Evolutionary conservation across 2,797 vertebrate species (phyloP), one percentile per base, ranked within the genome.

Genomic region (Synanceia verrucosa): DNA sequence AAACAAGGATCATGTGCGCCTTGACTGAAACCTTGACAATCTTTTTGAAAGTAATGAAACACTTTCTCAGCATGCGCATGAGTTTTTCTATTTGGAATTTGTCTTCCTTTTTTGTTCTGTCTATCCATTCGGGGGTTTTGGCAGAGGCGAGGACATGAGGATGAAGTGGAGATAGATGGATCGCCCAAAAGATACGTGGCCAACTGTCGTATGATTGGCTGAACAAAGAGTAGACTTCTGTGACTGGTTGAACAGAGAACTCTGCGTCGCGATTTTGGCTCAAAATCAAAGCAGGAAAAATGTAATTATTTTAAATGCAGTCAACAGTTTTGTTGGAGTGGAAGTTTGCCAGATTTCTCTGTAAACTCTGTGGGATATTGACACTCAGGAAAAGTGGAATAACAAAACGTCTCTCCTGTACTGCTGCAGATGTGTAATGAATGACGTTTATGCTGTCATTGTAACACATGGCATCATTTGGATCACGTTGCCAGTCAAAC

Each of bases 41-140:
- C 84, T 83, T 85, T 90, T 87, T 85, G 73, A 91, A 93, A 91
- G 80, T 92, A 94, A 94, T 94, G 92, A 94, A 95, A 94, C 93
- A 93, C 93, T 92, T 93, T 91, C 88, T 91, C 84, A 75, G 73
- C 65, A 56, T 82, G 82, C n/a, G 59, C 78, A 83, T 50, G 46
- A 82, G 79, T 74, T 84, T 89, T 89, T 82, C 62, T 82, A 64
- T 86, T 86, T 83, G 76, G 90, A 85, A 86, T 88, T 82, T 89
- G 66, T 82, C 73, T 87, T 86, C 70, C 62, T 52, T 85, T 77
- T 78, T 86, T 76, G 72, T 72, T 74, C 70, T 47, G 56, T 85
- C 82, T 76, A 76, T 79, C 67, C 62, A 34, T 79, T 83, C 14
- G 59, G 65, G 58, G 65, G 43, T 80, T 86, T 86, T 88, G 83